These are phyloP conservation scores for Sebastes trivittatus DNA, from an alignment of 2,797 vertebrate species.

Conservation along the genomic window DNA sequence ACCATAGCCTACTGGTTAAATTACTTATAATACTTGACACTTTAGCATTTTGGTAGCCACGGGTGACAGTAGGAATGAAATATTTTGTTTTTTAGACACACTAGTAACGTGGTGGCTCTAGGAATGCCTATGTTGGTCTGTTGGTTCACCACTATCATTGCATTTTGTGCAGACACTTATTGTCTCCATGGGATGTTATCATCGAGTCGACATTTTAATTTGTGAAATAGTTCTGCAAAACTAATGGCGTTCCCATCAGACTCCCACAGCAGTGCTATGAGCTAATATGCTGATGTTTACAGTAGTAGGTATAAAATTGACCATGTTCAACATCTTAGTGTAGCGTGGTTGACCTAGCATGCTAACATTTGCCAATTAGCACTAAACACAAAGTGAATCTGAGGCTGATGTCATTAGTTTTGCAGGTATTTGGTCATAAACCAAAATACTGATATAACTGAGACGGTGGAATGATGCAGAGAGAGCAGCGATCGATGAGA, in stretches of 20 bases:
- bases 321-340: background rate
- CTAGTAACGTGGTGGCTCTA: background rate
- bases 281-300: background rate
- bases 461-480: background rate
- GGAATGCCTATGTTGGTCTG: background rate
- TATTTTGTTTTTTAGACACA: background rate
- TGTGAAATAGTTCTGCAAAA: background rate
- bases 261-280: background rate
- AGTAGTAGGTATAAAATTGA: background rate
- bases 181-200: background rate
- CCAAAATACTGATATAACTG: background rate
- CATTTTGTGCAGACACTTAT: background rate
- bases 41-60: background rate
- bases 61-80: background rate
- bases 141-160: background rate
- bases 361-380: background rate
- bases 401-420: background rate
- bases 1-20: background rate
- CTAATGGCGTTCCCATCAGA: background rate
- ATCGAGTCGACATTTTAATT: background rate
- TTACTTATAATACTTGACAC: background rate
- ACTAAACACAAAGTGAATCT: background rate
- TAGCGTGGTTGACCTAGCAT: background rate
- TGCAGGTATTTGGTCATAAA: background rate
- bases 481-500: constrained; percentile 9